Conservation (phyloP, 1,140 invertebrate species). For the Prorops nasuta region DNA sequence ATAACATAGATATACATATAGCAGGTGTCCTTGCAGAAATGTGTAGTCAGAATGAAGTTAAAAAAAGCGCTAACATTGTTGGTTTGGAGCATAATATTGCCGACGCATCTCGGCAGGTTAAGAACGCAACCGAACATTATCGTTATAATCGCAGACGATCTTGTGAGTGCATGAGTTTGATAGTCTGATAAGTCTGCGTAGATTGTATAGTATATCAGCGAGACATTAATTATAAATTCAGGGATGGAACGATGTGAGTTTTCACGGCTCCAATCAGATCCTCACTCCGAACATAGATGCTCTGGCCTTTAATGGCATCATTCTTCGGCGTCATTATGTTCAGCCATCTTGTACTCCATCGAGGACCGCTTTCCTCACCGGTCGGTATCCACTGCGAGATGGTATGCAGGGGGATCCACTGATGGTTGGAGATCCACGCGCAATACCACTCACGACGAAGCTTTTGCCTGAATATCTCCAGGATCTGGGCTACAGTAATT, state of each 20-base stretch:
- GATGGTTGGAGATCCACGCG: slow-evolving; percentile 55
- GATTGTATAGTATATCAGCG: not conserved
- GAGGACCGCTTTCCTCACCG: slow-evolving; percentile 63
- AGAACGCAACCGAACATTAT: slow-evolving; percentile 57
- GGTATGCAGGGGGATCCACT: slow-evolving; percentile 67
- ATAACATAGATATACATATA: no score
- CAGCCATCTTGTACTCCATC: slow-evolving; percentile 64
- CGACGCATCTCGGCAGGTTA: no score
- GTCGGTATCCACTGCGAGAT: slow-evolving; percentile 64
- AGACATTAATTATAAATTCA: slow-evolving; percentile 31
- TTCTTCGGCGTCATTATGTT: slow-evolving; percentile 63
- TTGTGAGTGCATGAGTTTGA: slow-evolving; percentile 46
- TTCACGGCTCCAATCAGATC: slow-evolving; percentile 68
- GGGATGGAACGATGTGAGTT: slow-evolving; percentile 74
- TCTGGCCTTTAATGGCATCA: slow-evolving; percentile 62
- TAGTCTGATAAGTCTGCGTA: not conserved
- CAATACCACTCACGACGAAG: slow-evolving; percentile 59
- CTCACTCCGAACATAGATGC: slow-evolving; percentile 69
- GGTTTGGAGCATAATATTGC: no score
- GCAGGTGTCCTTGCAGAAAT: no score
- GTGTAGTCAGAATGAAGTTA: no score
- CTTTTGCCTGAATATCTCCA: slow-evolving; percentile 61
- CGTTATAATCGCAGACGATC: slow-evolving; percentile 62
- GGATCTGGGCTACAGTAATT: slow-evolving; percentile 40
- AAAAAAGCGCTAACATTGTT: no score